phyloP scores from a whole-genome alignment of 2,113 vertebrate genomes.

The Ellobius talpinus region DNA sequence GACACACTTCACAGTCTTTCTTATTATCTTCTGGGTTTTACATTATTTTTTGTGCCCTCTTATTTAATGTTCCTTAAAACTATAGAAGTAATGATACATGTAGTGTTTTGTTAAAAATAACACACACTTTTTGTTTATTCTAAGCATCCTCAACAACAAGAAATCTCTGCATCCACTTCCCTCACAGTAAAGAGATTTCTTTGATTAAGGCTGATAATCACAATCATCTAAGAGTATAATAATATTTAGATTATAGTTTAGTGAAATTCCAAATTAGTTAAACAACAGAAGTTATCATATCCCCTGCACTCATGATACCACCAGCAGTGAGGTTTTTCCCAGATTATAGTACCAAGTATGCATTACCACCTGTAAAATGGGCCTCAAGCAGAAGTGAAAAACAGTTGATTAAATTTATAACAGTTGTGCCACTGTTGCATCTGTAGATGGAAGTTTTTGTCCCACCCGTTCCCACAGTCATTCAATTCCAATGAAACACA shows the following conservation, averaged over 20 bases:
- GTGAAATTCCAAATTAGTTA: neutral
- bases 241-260: neutral
- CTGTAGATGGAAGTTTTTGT: no score
- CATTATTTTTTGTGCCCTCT: neutral
- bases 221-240: neutral
- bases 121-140: neutral
- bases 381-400: neutral
- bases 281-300: neutral
- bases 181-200: neutral
- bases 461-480: no score
- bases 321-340: neutral
- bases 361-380: neutral
- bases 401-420: neutral
- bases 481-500: no score
- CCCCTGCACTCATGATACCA: accelerated
- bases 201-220: neutral
- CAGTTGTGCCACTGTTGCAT: neutral
- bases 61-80: neutral
- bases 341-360: neutral
- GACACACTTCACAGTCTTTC: neutral
- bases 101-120: neutral
- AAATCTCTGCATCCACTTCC: neutral
- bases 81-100: neutral
- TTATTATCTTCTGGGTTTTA: neutral
- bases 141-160: neutral